Conservation (phyloP, 2,888 invertebrate species). For the Pyrrhosoma nymphula region DNA sequence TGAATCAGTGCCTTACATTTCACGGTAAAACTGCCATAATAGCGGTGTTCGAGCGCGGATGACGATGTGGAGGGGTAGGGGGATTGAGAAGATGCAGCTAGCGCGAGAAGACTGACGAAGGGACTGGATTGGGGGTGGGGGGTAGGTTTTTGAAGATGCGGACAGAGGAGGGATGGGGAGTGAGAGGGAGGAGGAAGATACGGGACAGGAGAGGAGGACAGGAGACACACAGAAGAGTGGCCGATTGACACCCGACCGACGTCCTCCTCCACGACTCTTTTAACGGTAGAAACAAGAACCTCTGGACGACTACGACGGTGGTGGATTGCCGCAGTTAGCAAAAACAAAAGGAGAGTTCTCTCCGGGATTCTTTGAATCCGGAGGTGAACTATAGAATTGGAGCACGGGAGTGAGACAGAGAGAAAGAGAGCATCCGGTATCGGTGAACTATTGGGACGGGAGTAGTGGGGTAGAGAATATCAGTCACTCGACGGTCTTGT, state of each 20-base stretch:
- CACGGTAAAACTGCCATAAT: too few relatives aligned
- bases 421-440: conserved; percentile 35
- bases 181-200: background rate
- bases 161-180: background rate
- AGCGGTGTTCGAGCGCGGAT: too few relatives aligned
- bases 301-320: background rate
- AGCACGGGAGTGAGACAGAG: background rate
- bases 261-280: conserved; percentile 35
- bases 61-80: background rate
- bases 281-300: conserved; percentile 60
- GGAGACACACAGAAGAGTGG: conserved; percentile 24
- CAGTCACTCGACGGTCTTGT: background rate
- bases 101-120: background rate
- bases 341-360: conserved; percentile 42
- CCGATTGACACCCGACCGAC: conserved; percentile 51
- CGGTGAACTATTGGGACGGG: conserved; percentile 25
- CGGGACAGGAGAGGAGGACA: background rate
- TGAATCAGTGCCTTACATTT: too few relatives aligned
- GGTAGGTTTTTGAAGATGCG: background rate
- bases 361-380: conserved; percentile 45
- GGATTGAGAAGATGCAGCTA: background rate
- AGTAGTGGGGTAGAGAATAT: background rate
- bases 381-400: conserved; percentile 63
- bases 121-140: too few relatives aligned
- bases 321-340: conserved; percentile 29